These are phyloP conservation scores for Ethmia dodecea DNA, from an alignment of 2,888 invertebrate genomes.

Conservation along the genomic window DNA sequence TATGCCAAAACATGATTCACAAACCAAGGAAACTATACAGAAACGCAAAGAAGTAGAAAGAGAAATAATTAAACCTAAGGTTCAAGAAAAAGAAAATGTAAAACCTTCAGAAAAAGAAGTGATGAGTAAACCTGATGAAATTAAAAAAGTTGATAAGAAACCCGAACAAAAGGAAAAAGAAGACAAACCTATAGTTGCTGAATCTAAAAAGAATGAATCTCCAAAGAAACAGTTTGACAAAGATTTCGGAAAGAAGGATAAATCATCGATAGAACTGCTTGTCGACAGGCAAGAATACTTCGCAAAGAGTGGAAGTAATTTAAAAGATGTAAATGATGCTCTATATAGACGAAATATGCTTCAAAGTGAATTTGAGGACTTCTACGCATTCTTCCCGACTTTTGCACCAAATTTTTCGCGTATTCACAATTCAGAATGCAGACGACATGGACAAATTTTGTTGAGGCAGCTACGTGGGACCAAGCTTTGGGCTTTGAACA, in stretches of 20 bases:
- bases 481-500: conserved; percentile 85
- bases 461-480: conserved; percentile 81
- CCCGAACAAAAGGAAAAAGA: conserved; percentile 18
- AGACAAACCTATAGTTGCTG: conserved; percentile 23
- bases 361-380: conserved; percentile 77
- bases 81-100: not conserved
- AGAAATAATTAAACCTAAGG: conserved; percentile 4
- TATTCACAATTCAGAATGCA: conserved; percentile 80
- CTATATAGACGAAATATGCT: conserved; percentile 59
- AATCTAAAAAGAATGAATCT: conserved; percentile 20
- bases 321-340: conserved; percentile 55
- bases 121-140: conserved; percentile 9
- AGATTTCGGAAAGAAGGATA: conserved; percentile 24
- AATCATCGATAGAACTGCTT: conserved; percentile 28
- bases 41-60: conserved; percentile 14
- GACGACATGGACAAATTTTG: conserved; percentile 82
- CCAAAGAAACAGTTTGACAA: conserved; percentile 20
- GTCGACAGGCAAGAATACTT: conserved; percentile 30
- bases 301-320: conserved; percentile 37
- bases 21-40: conserved; percentile 7
- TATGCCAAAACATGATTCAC: not conserved
- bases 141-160: conserved; percentile 18
- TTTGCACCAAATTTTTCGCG: conserved; percentile 83
- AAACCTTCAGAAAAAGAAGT: not conserved
- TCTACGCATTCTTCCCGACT: conserved; percentile 81